Base-by-base conservation (phyloP, 23 tunicate species). In the Styela plicata region DNA sequence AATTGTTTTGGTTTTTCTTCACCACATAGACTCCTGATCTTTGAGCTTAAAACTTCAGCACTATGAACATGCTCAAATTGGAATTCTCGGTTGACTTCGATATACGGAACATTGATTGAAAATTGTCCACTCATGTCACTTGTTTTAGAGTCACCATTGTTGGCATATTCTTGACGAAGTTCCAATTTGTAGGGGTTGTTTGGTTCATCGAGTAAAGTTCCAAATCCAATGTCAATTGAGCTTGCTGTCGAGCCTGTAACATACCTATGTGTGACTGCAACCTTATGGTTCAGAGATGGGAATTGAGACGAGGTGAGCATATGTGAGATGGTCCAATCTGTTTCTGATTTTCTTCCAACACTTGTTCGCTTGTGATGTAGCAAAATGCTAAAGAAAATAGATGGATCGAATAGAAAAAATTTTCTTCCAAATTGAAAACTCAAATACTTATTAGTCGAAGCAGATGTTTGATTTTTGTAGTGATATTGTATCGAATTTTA, bases 281-380 rank as follows among this genome's bases (percentile, higher is more conserved):
- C 53, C 63, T 87, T 83, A 74, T 87, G 88, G 73, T 92, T 87
- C 74, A 92, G 52, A 3, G 31, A 2, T 24, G 88, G 78, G 69
- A 65, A 92, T 63, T 84, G 97, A 25, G 97, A 24, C 31, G 85
- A 76, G 0, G 80, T 27, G 16, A 92, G 36, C 37, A 74, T 84
- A 28, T 92, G 97, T 2, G 79, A 78, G 27, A 80, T 86, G 1
- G 69, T 65, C 90, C 90, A 91, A 19, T 75, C 35, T 17, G 87
- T 85, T 27, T 64, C 80, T 3, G 81, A 27, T 24, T 76, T 17
- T 17, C 77, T 71, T 32, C 34, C 37, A 32, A 30, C 37, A 32
- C 34, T 33, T 16, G 37, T 71, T 21, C 77, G 77, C 35, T 71
- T 71, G 36, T 71, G 77, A 34, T 71, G 35, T 16, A 71, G 34